Base-by-base conservation (phyloP, 1,140 invertebrate species). In the Parapsyche elsis region DNA sequence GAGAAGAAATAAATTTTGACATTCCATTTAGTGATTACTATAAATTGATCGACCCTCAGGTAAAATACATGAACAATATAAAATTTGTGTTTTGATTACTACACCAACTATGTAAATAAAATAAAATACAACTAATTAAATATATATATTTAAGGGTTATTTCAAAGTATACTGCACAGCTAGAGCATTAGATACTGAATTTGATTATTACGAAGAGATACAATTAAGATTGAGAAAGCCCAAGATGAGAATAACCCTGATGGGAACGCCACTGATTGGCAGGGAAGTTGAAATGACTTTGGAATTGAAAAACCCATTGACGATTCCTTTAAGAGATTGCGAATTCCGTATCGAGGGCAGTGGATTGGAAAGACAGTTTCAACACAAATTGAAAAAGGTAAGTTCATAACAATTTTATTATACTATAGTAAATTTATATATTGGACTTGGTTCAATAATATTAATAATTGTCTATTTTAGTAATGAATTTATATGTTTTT, bases 141-240 rank as follows among this genome's bases (percentile, higher is more conserved):
- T 38, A 38, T 16, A n/a, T n/a, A n/a, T 45, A 78, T 82, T 86
- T 83, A 92, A 96, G 88, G 93, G 92, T 80, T 92, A 95, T 7
- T 97, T 98, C 86, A 95, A 95, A 83, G 94, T 97, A 12, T 92
- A 94, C 0, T 95, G 94, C 79, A 86, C 96, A 24, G 95, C 94
- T 0, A 92, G 91, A 0, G 94, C 98, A 2, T 90, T 92, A n/a
- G 93, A 96, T 64, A 97, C 93, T 0, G 92, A 95, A 64, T 97
- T 93, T 85, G 95, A 97, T 84, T 97, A 96, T 85, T 96, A 95
- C 84, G 95, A 94, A 0, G 94, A 96, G 87, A 95, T 96, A 84
- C 95, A 97, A 87, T 97, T 97, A 84, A 91, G 95, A 81, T 93
- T 97, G 0, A 89, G 95, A 23, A 97, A 97, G 84, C 96, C 96